A percentile compares a stretch with the other conserved stretches of the same genome.
Evolutionary conservation across 92 coral and sea anemone species (phyloP).

Genomic region (Palythoa grandis): DNA sequence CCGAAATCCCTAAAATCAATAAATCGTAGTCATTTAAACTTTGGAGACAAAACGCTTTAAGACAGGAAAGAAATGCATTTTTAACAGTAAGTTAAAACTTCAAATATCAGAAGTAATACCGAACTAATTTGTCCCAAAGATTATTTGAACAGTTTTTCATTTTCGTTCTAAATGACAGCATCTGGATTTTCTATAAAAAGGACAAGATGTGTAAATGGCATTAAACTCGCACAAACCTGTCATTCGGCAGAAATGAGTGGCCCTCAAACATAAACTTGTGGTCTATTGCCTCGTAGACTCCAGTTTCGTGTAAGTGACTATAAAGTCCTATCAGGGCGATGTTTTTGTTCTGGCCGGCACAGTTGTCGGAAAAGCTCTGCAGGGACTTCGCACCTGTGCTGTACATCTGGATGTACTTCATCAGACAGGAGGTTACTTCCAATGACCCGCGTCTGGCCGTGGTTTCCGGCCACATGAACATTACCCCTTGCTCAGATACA

Average conservation of each 20-base stretch:
- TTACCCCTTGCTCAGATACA: constrained; percentile 41
- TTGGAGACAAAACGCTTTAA: too few species aligned
- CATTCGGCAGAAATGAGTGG: background rate
- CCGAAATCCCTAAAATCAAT: constrained; percentile 1
- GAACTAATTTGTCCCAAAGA: too few species aligned
- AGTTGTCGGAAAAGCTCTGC: constrained; percentile 43
- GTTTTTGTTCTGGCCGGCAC: constrained; percentile 57
- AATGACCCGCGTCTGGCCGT: constrained; percentile 43
- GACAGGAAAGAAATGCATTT: too few species aligned
- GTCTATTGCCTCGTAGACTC: background rate
- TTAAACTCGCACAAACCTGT: background rate
- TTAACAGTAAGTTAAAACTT: too few species aligned
- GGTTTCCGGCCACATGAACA: constrained; percentile 55
- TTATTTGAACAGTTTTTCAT: too few species aligned
- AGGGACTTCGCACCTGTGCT: constrained; percentile 40
- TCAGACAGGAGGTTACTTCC: constrained; percentile 39
- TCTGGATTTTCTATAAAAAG: too few species aligned
- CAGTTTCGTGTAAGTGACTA: background rate
- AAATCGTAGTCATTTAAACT: too few species aligned
- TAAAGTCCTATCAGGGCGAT: too few species aligned
- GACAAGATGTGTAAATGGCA: too few species aligned
- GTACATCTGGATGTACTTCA: constrained; percentile 19
- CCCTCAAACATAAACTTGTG: constrained; percentile 8
- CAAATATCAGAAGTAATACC: too few species aligned
- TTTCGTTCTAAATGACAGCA: too few species aligned